Base-by-base conservation (phyloP, 2,888 invertebrate species). In the Oxycera nigricornis region DNA sequence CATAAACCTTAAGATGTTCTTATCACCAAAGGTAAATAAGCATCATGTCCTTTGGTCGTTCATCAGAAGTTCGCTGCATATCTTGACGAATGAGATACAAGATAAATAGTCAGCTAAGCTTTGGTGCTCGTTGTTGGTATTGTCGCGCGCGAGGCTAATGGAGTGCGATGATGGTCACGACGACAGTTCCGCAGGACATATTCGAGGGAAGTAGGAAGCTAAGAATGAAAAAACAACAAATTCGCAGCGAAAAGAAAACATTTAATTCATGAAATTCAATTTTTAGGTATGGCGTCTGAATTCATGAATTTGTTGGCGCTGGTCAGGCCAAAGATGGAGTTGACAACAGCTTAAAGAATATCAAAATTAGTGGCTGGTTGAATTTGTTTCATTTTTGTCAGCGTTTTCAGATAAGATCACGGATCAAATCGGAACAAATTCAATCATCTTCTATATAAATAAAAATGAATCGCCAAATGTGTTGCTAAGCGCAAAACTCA, bases 11-110 rank as follows among this genome's bases (percentile, higher is more conserved):
- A 50, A 50, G 68, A 67, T 20, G 28, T 50, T 46, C 68, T 26
- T 46, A 50, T 68, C 68, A 50, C 50, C 14, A 28, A 14, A 26
- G 28, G 26, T 50, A 50, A 68, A 68, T 68, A 35, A 61, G 61
- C 31, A 61, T 61, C 61, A 17, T 31, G 26, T 17, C 61, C 55
- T 4, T 55, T 55, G 46, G 46, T 46, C 46, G 46, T 46, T 46
- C n/a, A n/a, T 46, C 46, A 46, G 11, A 14, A n/a, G 46, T 46
- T 46, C 14, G n/a, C 4, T 46, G 46, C 17, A 3, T n/a, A n/a
- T 46, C 46, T 17, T 46, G 11, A 11, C 46, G 14, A 14, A 46
- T 2, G 46, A 2, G n/a, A 46, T 46, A n/a, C 46, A 2, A 17
- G 14, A 46, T 7, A 46, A 46, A 46, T 46, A 14, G 4, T n/a